Evolutionary conservation across 2,113 vertebrate genomes (phyloP).

Genomic region (Tachysurus fulvidraco): DNA sequence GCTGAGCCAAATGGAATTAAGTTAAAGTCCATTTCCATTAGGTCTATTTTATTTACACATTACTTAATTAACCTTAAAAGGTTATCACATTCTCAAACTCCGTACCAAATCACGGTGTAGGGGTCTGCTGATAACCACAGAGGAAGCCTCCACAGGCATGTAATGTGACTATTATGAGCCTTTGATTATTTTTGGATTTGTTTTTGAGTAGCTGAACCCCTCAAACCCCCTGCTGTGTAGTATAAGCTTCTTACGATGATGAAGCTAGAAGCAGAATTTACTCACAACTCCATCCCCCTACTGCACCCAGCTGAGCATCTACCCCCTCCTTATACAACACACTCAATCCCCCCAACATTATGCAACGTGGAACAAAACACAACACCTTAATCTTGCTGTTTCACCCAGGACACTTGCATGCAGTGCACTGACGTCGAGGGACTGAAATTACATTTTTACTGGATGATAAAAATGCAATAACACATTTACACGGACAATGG

Average conservation of each 20-base stretch:
- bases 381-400: not conserved
- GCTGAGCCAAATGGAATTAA: slow-evolving; percentile 3
- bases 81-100: not conserved
- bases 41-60: not conserved
- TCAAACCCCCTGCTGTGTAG: not conserved
- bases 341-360: not conserved
- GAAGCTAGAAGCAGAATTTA: slow-evolving; percentile 8
- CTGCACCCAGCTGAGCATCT: slow-evolving; percentile 17
- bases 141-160: not conserved
- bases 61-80: not conserved
- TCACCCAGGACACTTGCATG: not conserved
- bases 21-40: not conserved
- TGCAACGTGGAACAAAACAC: not conserved
- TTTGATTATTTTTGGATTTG: slow-evolving; percentile 2
- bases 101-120: not conserved
- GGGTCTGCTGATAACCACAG: not conserved
- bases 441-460: not conserved
- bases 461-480: not conserved
- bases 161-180: not conserved
- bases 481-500: not conserved
- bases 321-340: not conserved
- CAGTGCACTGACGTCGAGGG: not conserved
- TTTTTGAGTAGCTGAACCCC: not conserved
- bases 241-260: slow-evolving; percentile 30
- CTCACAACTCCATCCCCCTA: not conserved